Base-by-base conservation (phyloP, 2,888 invertebrate species). In the Steinernema hermaphroditum region DNA sequence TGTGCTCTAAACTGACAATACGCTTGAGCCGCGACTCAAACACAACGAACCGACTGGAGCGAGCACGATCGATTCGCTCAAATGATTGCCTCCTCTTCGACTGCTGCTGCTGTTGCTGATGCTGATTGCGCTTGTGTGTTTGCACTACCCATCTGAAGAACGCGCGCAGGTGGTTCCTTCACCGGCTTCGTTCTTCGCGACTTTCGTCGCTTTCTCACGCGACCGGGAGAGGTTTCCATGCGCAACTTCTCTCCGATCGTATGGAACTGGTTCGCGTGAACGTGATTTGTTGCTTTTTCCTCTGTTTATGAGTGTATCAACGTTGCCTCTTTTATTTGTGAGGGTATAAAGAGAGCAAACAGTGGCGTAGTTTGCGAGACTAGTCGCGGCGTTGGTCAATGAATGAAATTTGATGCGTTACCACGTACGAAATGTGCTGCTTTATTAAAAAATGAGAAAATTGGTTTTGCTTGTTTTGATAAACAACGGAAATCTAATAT, bases 91-190 rank as follows among this genome's bases (percentile, higher is more conserved):
- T 37, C 37, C 37, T 37, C 37, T 12, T 37, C n/a, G n/a, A n/a
- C n/a, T n/a, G n/a, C 41, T 41, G 41, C 14, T 41, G 41, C 8
- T 46, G 46, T 19, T 46, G n/a, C 46, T 46, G 46, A 46, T 46
- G 46, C 6, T 46, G 46, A 46, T 46, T 46, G 46, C 46, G 46
- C 46, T 46, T 46, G 46, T 46, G 46, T 46, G 46, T 46, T 46
- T 46, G 46, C 46, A 4, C 46, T 46, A 46, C 46, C 6, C 46
- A 46, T 46, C 46, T 4, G 46, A 46, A 46, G 46, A 46, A 46
- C 46, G 46, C 19, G 19, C n/a, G 46, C 16, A 46, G 16, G 46
- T 46, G 46, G 46, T 46, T 46, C 46, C 46, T 46, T 19, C n/a
- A 19, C n/a, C 46, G 46, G 46, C 46, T 46, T 46, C 46, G 16